Conservation (phyloP, 2,113 vertebrate genomes). For the Megaceryle torquata region DNA sequence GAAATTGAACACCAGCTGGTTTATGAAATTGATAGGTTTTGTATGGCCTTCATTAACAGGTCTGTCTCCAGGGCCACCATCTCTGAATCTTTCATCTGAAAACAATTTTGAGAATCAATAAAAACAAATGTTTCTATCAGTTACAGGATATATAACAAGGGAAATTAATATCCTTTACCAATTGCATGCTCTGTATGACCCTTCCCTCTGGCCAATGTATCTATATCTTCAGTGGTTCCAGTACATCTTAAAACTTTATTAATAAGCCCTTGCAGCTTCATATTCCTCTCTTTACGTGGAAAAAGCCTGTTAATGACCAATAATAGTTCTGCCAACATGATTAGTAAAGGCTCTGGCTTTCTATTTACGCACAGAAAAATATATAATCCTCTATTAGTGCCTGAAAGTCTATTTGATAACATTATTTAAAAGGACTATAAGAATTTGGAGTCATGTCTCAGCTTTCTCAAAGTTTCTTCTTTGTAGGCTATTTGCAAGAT, state of each 20-base stretch:
- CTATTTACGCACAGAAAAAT: not conserved
- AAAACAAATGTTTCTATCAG: not conserved
- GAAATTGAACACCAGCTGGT: not conserved
- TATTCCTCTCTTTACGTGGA: not conserved
- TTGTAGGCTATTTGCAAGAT: not conserved
- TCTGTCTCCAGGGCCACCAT: not conserved
- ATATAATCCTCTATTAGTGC: not conserved
- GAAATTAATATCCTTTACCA: not conserved
- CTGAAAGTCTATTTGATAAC: not conserved
- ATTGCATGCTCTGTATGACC: not conserved
- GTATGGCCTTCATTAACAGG: not conserved
- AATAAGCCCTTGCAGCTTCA: not conserved
- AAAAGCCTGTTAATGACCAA: not conserved
- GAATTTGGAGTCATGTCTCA: not conserved
- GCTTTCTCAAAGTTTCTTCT: not conserved
- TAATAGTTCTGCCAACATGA: not conserved
- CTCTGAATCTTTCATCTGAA: not conserved
- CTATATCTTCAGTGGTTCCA: not conserved
- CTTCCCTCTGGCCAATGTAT: not conserved
- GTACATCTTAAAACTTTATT: not conserved
- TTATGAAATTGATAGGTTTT: not conserved
- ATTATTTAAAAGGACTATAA: not conserved
- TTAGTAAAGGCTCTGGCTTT: not conserved
- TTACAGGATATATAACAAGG: not conserved
- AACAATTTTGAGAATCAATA: not conserved